phyloP scores from a whole-genome alignment of 2,797 vertebrate genomes.

The Acanthis flammea region DNA sequence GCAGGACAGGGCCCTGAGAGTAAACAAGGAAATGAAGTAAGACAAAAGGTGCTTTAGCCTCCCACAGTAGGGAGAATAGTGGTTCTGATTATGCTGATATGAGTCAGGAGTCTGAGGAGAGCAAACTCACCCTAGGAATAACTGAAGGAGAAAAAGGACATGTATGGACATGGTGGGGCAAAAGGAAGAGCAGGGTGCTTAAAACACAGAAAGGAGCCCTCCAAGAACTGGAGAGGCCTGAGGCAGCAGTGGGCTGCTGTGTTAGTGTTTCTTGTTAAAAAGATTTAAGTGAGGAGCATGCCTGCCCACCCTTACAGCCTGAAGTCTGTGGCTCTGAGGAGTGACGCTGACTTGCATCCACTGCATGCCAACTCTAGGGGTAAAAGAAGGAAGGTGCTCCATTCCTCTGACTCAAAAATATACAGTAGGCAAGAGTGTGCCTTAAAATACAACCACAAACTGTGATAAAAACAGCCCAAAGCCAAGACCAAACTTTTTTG shows the following conservation, averaged over 20 bases:
- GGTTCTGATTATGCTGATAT: neutral
- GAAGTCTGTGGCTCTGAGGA: neutral
- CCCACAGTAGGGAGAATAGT: neutral
- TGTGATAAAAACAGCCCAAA: conserved; percentile 8
- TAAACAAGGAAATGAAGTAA: neutral
- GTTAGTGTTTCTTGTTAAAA: neutral
- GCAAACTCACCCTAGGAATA: neutral
- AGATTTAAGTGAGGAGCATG: neutral
- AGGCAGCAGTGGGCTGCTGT: neutral
- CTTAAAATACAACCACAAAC: neutral
- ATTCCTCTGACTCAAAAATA: neutral
- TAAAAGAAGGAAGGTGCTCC: neutral
- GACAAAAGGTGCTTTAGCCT: neutral
- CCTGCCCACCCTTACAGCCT: neutral
- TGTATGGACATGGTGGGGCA: neutral
- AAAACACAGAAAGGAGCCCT: neutral
- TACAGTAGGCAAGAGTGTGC: neutral
- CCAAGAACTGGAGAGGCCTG: neutral
- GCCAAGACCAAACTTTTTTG: neutral
- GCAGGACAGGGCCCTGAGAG: neutral
- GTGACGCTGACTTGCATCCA: neutral
- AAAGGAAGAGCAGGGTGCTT: neutral
- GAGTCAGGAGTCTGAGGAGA: neutral
- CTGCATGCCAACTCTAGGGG: neutral
- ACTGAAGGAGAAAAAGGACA: neutral